A percentile compares a stretch with the other conserved stretches of the same genome.
These are phyloP conservation scores for Callionymus lyra DNA, from an alignment of 2,113 vertebrate species.

Conservation along the genomic window DNA sequence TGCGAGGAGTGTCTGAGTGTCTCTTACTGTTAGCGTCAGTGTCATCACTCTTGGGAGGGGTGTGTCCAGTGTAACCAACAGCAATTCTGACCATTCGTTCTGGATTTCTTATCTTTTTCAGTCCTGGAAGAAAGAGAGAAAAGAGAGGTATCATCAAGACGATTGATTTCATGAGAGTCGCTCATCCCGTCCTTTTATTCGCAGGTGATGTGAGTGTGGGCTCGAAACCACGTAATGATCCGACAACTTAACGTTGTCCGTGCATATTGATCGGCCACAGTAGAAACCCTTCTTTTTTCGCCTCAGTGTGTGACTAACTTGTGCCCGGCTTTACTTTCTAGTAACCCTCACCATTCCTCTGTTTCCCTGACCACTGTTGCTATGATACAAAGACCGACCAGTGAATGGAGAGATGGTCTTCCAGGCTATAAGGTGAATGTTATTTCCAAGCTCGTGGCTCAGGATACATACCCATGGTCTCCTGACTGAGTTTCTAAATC, in stretches of 20 bases:
- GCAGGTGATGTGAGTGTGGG: slow-evolving; percentile 37
- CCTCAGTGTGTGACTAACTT: slow-evolving; percentile 55
- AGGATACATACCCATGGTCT: slow-evolving; percentile 33
- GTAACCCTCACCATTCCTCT: slow-evolving; percentile 61
- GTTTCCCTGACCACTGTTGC: slow-evolving; percentile 71
- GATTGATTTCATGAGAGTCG: slow-evolving; percentile 24
- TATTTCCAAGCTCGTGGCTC: slow-evolving; percentile 37
- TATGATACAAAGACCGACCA: slow-evolving; percentile 65
- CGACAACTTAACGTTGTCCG: slow-evolving; percentile 50
- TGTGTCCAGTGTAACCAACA: slow-evolving; percentile 68
- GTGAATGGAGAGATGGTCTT: slow-evolving; percentile 58
- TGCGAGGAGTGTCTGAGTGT: slow-evolving; percentile 34
- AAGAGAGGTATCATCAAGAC: slow-evolving; percentile 28
- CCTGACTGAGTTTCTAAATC: slow-evolving; percentile 32
- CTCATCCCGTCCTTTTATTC: slow-evolving; percentile 12
- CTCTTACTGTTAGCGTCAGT: slow-evolving; percentile 71
- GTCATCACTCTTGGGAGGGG: slow-evolving; percentile 71
- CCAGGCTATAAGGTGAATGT: slow-evolving; percentile 48
- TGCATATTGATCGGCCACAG: slow-evolving; percentile 57
- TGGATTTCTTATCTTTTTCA: slow-evolving; percentile 72
- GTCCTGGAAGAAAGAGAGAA: slow-evolving; percentile 42
- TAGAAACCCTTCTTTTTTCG: slow-evolving; percentile 26
- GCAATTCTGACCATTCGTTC: slow-evolving; percentile 71
- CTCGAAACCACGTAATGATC: slow-evolving; percentile 47
- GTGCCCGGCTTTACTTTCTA: slow-evolving; percentile 59